Evolutionary conservation across 2,888 invertebrate genomes (phyloP), one percentile per base, ranked within the genome.

Genomic region (Eurytoma californica): DNA sequence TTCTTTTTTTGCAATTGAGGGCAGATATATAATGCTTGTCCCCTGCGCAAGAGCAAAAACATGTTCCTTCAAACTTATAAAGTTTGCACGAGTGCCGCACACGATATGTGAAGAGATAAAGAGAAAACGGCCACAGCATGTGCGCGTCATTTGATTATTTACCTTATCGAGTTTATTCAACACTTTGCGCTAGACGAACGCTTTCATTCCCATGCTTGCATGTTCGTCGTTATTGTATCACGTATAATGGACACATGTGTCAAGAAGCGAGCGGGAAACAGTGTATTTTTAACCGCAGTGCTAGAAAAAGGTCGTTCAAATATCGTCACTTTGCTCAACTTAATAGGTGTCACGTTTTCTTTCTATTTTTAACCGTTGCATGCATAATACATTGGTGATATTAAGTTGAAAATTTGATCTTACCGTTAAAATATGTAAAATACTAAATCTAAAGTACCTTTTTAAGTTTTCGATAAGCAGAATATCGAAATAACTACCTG

Each of bases 61-160:
- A 70, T 73, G 73, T 79, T 79, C 73, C 73, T 79, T 74, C 68
- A 79, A 79, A 74, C 61, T 65, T 70, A 24, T 73, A 70, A 74
- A 68, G 30, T 78, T 60, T 57, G 49, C 24, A 77, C 49, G 66
- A 57, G 57, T 28, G 39, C 61, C 20, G 66, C 55, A 55, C 65
- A 65, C 49, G 39, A 55, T 53, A 69, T 55, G 63, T 18, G 63
- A 58, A 39, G 57, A 63, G 53, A 70, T 77, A 72, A 60, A 12
- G 53, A 53, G 51, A 65, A 77, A 57, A 74, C 47, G 51, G n/a
- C 39, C 57, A 20, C 28, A 67, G 24, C 51, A 65, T 12, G 24
- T 60, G 60, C 55, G 51, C 61, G 49, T 53, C 63, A 13, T 79
- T 74, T 74, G 66, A 70, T 75, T 74, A 24, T 70, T 75, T 67